phyloP scores from a whole-genome alignment of 1,140 invertebrate genomes.

The Dermatophagoides farinae region DNA sequence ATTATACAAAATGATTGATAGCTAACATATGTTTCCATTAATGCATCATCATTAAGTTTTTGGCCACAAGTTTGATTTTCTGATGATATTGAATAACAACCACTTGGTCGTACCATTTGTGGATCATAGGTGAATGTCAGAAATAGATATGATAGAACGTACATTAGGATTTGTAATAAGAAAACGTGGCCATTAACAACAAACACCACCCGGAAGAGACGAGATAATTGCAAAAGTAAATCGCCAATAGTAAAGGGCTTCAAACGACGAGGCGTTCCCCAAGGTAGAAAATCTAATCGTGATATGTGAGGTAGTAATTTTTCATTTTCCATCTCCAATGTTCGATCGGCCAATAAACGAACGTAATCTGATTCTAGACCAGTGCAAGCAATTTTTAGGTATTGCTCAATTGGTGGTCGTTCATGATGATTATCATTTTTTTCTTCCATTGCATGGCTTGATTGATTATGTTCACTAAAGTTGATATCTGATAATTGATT shows the following conservation, averaged over 20 bases:
- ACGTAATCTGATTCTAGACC: background rate
- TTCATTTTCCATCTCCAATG: background rate
- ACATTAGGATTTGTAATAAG: background rate
- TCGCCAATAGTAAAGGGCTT: no score
- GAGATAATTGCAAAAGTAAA: background rate
- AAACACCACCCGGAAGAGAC: background rate
- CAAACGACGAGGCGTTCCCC: background rate
- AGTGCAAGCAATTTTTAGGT: background rate
- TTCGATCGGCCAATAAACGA: background rate
- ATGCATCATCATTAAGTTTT: background rate
- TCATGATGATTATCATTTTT: background rate
- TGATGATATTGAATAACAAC: background rate
- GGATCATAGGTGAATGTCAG: background rate
- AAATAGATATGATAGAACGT: background rate
- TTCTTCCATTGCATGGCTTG: conserved; percentile 38
- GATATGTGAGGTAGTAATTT: background rate
- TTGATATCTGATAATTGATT: background rate
- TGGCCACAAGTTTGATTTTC: background rate
- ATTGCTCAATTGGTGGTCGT: background rate
- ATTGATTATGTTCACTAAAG: conserved; percentile 28
- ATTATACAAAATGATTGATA: background rate
- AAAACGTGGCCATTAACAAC: background rate
- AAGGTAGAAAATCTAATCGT: background rate
- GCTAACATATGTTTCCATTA: background rate
- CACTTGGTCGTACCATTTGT: background rate